phyloP scores from a whole-genome alignment of 64 coral and sea anemone genomes.

The Catalaphyllia jardinei region DNA sequence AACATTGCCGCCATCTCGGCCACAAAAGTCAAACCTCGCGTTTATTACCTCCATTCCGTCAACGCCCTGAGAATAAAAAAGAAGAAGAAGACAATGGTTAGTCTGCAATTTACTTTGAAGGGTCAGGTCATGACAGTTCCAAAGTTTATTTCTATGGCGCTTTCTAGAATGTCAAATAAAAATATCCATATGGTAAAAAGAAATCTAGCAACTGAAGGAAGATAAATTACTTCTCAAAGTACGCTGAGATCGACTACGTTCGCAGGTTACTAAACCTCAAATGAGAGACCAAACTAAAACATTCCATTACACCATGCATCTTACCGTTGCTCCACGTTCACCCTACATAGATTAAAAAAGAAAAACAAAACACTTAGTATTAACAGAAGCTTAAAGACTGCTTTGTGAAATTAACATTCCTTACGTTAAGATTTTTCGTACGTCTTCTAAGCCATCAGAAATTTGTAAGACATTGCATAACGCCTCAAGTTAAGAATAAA shows the following conservation, averaged over 20 bases:
- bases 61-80: neutral
- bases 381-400: neutral
- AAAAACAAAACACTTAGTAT: neutral
- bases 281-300: too few species aligned
- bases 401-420: neutral
- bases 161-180: too few species aligned
- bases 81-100: too few species aligned
- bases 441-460: neutral
- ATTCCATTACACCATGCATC: neutral
- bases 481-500: too few species aligned
- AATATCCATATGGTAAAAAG: too few species aligned
- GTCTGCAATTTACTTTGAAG: too few species aligned
- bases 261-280: too few species aligned
- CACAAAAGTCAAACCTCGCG: neutral
- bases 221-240: too few species aligned
- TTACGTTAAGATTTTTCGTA: neutral
- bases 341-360: neutral
- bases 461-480: neutral
- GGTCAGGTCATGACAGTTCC: too few species aligned
- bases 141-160: too few species aligned
- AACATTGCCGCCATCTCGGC: neutral
- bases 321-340: conserved; percentile 17
- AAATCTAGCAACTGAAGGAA: too few species aligned
- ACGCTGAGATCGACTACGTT: too few species aligned
- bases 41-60: neutral